Conservation (phyloP, 2,888 invertebrate species). For the Pristionchus maxplancki region DNA sequence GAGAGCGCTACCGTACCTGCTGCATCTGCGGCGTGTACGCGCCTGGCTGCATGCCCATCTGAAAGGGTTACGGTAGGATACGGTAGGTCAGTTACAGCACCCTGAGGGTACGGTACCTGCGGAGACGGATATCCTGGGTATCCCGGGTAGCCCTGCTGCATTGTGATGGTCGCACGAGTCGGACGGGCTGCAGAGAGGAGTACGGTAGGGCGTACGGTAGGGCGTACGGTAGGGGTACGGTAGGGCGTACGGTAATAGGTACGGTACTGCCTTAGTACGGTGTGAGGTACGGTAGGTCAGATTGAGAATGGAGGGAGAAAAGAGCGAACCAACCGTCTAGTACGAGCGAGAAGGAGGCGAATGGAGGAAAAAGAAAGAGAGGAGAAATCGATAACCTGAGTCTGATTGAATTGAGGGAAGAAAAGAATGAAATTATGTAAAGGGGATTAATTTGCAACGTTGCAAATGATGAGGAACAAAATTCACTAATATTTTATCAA, state of each 20-base stretch:
- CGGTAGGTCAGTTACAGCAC: too few species aligned
- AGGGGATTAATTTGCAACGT: too few species aligned
- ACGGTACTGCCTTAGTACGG: neutral
- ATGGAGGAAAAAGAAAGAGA: neutral
- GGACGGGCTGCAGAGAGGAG: neutral
- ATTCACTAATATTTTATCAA: too few species aligned
- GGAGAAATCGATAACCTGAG: neutral
- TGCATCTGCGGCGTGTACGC: neutral
- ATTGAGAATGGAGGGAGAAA: neutral
- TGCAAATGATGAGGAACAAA: too few species aligned
- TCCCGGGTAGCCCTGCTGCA: neutral
- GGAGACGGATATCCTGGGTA: neutral
- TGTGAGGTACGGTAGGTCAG: neutral
- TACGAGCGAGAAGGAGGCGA: neutral
- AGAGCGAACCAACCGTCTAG: neutral
- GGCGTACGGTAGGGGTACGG: neutral
- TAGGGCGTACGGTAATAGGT: neutral
- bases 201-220: neutral
- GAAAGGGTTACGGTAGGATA: too few species aligned
- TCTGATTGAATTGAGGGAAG: neutral
- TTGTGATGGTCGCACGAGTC: neutral
- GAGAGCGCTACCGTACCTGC: neutral
- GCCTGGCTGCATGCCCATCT: neutral
- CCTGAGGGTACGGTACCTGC: too few species aligned
- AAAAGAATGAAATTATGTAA: neutral